phyloP scores from a whole-genome alignment of 2,888 invertebrate species.

The Catonia carolina region DNA sequence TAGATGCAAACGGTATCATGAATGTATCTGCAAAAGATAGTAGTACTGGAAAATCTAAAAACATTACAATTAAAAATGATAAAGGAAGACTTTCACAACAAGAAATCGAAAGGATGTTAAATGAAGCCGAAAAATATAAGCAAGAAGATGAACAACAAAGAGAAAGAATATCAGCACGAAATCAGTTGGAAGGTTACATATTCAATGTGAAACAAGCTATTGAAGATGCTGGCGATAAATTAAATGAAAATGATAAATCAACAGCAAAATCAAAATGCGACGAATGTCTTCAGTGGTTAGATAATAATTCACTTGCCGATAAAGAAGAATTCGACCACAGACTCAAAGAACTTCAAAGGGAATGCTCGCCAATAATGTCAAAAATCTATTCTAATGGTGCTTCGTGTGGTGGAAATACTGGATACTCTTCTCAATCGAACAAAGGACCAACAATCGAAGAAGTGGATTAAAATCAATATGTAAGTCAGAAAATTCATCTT shows the following conservation, averaged over 20 bases:
- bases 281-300: constrained; percentile 71
- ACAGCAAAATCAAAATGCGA: constrained; percentile 51
- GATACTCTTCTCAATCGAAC: constrained; percentile 17
- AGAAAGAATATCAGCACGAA: constrained; percentile 57
- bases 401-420: constrained; percentile 21
- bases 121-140: constrained; percentile 64
- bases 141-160: constrained; percentile 58
- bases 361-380: constrained; percentile 73
- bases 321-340: too few species aligned
- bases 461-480: constrained; percentile 39
- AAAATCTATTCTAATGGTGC: constrained; percentile 61
- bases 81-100: constrained; percentile 70
- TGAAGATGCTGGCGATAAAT: too few species aligned
- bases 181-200: too few species aligned
- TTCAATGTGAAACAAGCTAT: too few species aligned
- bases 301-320: constrained; percentile 68
- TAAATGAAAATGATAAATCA: too few species aligned
- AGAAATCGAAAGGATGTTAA: constrained; percentile 73
- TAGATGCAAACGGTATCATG: too few species aligned
- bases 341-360: constrained; percentile 66
- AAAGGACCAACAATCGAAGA: constrained; percentile 46
- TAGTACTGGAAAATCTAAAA: constrained; percentile 63
- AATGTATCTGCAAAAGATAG: constrained; percentile 55
- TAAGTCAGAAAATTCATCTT: too few species aligned
- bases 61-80: too few species aligned